Conservation (phyloP, 2,888 invertebrate species). For the Drosophila mimetica region DNA sequence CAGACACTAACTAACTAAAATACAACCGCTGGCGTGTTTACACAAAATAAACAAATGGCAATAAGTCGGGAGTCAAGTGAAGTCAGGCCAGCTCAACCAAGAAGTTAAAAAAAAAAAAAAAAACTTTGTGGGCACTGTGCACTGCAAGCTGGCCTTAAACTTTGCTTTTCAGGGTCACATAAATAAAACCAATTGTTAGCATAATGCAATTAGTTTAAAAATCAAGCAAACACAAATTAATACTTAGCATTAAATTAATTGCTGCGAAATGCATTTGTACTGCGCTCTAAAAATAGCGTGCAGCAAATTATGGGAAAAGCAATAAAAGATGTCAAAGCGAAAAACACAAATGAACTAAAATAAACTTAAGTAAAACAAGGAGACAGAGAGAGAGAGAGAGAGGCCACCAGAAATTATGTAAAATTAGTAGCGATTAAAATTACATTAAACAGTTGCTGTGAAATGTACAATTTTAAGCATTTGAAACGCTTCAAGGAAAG, state of each 20-base stretch:
- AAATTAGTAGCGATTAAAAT: constrained; percentile 20
- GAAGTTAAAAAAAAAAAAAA: constrained; percentile 17
- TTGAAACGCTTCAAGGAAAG: not conserved
- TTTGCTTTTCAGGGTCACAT: constrained; percentile 30
- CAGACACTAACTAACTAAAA: not conserved
- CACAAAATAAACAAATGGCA: constrained; percentile 39
- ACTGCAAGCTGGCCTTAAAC: constrained; percentile 35
- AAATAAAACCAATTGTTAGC: constrained; percentile 12
- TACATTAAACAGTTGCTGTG: constrained; percentile 5
- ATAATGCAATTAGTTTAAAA: constrained; percentile 17
- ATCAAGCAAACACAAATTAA: constrained; percentile 24
- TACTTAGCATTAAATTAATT: constrained; percentile 41
- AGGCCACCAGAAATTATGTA: constrained; percentile 2
- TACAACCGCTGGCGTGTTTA: constrained; percentile 31
- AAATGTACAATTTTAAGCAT: constrained; percentile 3
- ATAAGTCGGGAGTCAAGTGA: constrained; percentile 18
- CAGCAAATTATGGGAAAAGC: constrained; percentile 44
- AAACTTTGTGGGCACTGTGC: constrained; percentile 20
- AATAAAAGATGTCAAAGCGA: constrained; percentile 43
- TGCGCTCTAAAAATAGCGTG: constrained; percentile 54
- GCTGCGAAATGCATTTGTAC: constrained; percentile 32
- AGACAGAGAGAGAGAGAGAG: constrained; percentile 7
- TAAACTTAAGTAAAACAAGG: constrained; percentile 20
- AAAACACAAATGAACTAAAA: constrained; percentile 27
- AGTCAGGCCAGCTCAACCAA: constrained; percentile 28